Evolutionary conservation across 2,113 vertebrate genomes (phyloP), one percentile per base, ranked within the genome.

Genomic region (Halichoeres trimaculatus): DNA sequence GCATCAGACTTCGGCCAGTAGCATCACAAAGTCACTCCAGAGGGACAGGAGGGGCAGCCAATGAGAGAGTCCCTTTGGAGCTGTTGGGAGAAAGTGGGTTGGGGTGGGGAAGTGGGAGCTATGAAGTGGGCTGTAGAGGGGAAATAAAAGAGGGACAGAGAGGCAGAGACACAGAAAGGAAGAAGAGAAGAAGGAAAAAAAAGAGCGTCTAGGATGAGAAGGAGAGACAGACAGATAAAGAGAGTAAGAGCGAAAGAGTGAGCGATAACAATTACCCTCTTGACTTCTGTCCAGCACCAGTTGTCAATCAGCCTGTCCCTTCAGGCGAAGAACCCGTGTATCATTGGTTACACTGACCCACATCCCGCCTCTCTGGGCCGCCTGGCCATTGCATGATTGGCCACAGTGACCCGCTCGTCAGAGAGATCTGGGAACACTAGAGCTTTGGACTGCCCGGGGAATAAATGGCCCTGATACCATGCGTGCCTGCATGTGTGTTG

Each of bases 351-450:
- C 50, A 0, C 19, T 66, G 84, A 77, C 89, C 80, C 83, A 86
- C 62, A 70, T 88, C 88, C 91, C 83, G 85, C 91, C 90, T 89
- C 84, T 70, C 62, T 61, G 86, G 81, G 92, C 87, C 54, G 26
- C 68, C 70, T 88, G 85, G 90, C 87, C 89, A 83, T 74, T 63
- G 80, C 70, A 43, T 79, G 91, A 93, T 94, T 94, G 93, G 93
- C 84, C 88, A 86, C 77, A 40, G 71, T 90, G 92, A 93, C 92
- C 92, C 75, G 86, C 74, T 90, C 61, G 65, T 91, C 85, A 90
- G 26, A 68, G 65, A 53, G 85, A 81, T 85, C 54, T 79, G 81
- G 91, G 88, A 93, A 90, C 75, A 86, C 87, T 90, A 75, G 91
- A 90, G 86, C 85, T 59, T 45, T 60, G 67, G 60, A 85, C 79